Evolutionary conservation across 2,113 vertebrate species (phyloP), one percentile per base, ranked within the genome.

Genomic region (Dolichallabes microphthalmus): DNA sequence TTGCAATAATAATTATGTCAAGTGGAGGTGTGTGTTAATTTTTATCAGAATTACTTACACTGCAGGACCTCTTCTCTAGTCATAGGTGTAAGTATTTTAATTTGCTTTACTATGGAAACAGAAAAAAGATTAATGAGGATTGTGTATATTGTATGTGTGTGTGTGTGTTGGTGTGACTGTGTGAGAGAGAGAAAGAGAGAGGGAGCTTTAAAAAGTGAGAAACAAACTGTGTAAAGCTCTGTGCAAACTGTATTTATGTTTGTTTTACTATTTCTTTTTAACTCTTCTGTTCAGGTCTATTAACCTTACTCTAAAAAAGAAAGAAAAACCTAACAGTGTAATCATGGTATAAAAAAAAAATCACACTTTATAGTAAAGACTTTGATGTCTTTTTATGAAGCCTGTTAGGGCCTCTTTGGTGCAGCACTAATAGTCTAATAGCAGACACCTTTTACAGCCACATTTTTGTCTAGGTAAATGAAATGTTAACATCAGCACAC

Each of bases 1-100:
- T 25, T 60, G 27, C 55, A 5, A 60, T 52, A 14, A 75, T 15
- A 14, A 52, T 22, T 55, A 3, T 50, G n/a, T 80, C 7, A 6
- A 6, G 22, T 75, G 17, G 8, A 57, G 12, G 69, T 45, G 69
- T 73, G 12, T 73, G 57, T 76, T 25, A 0, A 45, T 64, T 50
- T 78, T 78, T 35, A 27, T 58, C 71, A 57, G 27, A 57, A 53
- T 27, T 5, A 79, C 81, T 27, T 82, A 83, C 85, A 86, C 25
- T 86, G 85, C 78, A 86, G 57, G 55, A 86, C 78, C 57, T 86
- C 85, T 12, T 86, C 85, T 61, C 78, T 82, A 22, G 71, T 85
- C 80, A 76, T 82, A 55, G 74, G 83, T 76, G 82, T 81, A 50
- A 84, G 78, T 25, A 86, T 86, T 66, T 81, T 39, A 39, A 86